A percentile compares a stretch with the other conserved stretches of the same genome.
Evolutionary conservation across 2,888 invertebrate genomes (phyloP).

Genomic region (Drosophila mimica): DNA sequence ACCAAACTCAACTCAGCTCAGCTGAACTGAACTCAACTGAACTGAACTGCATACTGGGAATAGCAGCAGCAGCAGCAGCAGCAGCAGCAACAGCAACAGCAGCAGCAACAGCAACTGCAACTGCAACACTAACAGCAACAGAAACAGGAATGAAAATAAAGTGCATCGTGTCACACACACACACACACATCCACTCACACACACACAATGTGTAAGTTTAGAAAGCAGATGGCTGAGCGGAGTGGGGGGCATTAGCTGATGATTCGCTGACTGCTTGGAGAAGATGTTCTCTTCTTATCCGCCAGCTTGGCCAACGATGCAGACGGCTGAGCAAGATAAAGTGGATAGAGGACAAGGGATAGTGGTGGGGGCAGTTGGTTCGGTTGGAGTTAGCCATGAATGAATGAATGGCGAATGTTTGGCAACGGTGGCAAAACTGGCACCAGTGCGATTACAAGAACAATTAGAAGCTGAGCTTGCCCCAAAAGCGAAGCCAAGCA

Average conservation of each 20-base stretch:
- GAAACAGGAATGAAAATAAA: conserved; percentile 45
- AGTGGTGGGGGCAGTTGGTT: conserved; percentile 4
- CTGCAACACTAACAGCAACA: conserved; percentile 34
- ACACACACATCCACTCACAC: background rate
- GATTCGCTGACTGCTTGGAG: conserved; percentile 42
- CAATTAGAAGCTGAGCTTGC: conserved; percentile 60
- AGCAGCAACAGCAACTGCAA: conserved; percentile 25
- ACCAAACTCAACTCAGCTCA: conserved; percentile 35
- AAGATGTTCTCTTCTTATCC: background rate
- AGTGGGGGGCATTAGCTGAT: conserved; percentile 57
- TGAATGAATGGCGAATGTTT: conserved; percentile 56
- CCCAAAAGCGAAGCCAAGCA: conserved; percentile 14
- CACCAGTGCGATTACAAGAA: conserved; percentile 71
- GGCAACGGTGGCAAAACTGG: conserved; percentile 57
- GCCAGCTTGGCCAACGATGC: conserved; percentile 22
- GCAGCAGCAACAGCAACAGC: conserved; percentile 10
- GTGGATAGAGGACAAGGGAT: conserved; percentile 2
- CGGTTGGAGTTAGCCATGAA: conserved; percentile 56
- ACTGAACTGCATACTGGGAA: conserved; percentile 33
- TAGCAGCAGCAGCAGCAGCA: conserved; percentile 24
- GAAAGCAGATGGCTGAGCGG: conserved; percentile 11
- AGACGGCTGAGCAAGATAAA: conserved; percentile 23
- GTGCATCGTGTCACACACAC: conserved; percentile 38
- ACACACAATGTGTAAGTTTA: conserved; percentile 24
- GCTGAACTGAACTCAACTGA: conserved; percentile 19